phyloP scores from a whole-genome alignment of 2,113 vertebrate genomes.

The Pseudonaja textilis region DNA sequence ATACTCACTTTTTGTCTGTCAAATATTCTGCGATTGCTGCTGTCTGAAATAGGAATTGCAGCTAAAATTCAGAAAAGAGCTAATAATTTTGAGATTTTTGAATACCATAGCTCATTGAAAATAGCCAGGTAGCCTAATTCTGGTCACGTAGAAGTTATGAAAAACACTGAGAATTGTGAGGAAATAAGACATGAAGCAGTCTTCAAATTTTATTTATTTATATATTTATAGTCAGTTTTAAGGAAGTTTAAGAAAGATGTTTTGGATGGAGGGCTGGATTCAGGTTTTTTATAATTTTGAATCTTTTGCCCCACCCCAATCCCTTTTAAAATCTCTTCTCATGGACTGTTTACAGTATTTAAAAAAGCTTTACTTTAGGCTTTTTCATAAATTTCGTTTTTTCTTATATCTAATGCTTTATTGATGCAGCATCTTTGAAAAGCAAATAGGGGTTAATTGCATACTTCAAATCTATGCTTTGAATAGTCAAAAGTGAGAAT shows the following conservation, averaged over 20 bases:
- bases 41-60: background rate
- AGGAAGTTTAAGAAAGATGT: background rate
- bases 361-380: background rate
- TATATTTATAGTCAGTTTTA: background rate
- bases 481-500: background rate
- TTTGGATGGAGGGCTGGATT: background rate
- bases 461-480: background rate
- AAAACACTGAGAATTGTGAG: background rate
- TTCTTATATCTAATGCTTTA: background rate
- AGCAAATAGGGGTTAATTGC: background rate
- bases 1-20: background rate
- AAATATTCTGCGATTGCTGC: background rate
- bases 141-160: background rate
- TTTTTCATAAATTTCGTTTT: background rate
- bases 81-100: background rate
- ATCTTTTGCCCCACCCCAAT: background rate
- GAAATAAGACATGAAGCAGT: background rate
- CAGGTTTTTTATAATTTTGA: background rate
- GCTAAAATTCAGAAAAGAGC: background rate
- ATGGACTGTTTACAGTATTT: background rate
- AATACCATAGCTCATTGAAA: background rate
- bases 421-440: background rate
- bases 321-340: background rate
- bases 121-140: background rate
- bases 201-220: background rate